phyloP scores from a whole-genome alignment of 2,113 vertebrate species.

The Sclerurus mexicanus region DNA sequence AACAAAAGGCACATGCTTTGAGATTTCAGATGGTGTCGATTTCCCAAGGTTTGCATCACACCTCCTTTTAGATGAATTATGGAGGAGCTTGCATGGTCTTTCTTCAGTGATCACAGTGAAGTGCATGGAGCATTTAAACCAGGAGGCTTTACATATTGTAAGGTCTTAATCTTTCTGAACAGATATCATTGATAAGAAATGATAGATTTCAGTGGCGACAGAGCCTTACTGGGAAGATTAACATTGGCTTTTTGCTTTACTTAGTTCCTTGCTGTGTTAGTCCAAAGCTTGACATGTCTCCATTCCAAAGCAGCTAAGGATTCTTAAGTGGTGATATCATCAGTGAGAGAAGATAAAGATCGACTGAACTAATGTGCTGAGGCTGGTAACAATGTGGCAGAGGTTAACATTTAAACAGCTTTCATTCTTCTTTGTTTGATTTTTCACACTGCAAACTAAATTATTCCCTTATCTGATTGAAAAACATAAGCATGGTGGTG shows the following conservation, averaged over 20 bases:
- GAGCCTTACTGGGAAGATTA: conserved; percentile 1
- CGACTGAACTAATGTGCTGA: conserved; percentile 33
- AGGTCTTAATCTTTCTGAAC: conserved; percentile 24
- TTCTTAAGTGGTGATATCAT: conserved; percentile 60
- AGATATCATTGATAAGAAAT: conserved; percentile 15
- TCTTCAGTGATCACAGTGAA: not conserved
- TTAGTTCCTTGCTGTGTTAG: not conserved
- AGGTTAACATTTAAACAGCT: conserved; percentile 55
- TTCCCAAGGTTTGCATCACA: not conserved
- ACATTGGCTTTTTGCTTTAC: not conserved
- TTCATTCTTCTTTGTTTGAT: conserved; percentile 51
- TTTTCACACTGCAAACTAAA: conserved; percentile 44
- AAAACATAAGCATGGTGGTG: not conserved
- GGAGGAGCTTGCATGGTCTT: not conserved
- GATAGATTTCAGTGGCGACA: conserved; percentile 4
- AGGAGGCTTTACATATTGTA: not conserved
- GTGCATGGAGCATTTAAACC: not conserved
- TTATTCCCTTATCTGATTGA: conserved; percentile 33
- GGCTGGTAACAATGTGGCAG: conserved; percentile 38
- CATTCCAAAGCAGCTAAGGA: conserved; percentile 39
- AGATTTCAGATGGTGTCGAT: not conserved
- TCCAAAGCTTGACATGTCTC: conserved; percentile 22
- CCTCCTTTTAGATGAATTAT: not conserved
- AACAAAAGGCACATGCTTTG: not conserved
- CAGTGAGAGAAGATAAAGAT: conserved; percentile 50